A percentile compares a stretch with the other conserved stretches of the same genome.
Conservation (phyloP, 2,113 vertebrate genomes). For the Urocolius indicus region DNA sequence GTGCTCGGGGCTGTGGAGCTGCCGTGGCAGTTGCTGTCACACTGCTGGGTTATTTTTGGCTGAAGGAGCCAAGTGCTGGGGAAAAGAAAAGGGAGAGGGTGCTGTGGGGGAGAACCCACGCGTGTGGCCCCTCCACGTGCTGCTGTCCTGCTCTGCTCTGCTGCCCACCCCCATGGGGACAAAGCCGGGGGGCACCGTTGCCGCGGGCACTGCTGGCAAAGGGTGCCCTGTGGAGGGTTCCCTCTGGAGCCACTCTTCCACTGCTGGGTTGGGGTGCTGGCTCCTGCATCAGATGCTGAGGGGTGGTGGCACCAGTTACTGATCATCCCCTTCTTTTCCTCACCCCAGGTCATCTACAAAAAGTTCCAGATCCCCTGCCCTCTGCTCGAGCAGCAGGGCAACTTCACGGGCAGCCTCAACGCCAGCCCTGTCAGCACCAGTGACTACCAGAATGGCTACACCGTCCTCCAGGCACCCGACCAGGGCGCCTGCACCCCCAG, state of each 20-base stretch:
- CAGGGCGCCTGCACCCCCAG: constrained; percentile 75
- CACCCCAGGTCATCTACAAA: constrained; percentile 92
- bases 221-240: neutral
- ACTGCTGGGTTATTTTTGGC: constrained; percentile 50
- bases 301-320: rapidly evolving
- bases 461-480: constrained; percentile 44
- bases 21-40: neutral
- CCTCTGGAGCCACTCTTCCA: neutral
- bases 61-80: neutral
- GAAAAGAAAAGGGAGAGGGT: neutral
- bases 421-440: constrained; percentile 44
- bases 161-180: neutral
- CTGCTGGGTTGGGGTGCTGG: rapidly evolving
- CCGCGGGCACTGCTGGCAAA: rapidly evolving
- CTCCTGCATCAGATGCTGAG: rapidly evolving
- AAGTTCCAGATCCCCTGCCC: constrained; percentile 94
- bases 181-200: rapidly evolving
- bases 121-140: neutral
- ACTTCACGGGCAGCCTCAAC: constrained; percentile 79
- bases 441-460: constrained; percentile 67
- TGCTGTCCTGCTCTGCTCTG: rapidly evolving
- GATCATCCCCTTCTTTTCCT: rapidly evolving
- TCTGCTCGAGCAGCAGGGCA: constrained; percentile 75
- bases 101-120: neutral
- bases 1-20: neutral